Evolutionary conservation across 2,113 vertebrate genomes (phyloP).

Genomic region (Pterocles burchelli): DNA sequence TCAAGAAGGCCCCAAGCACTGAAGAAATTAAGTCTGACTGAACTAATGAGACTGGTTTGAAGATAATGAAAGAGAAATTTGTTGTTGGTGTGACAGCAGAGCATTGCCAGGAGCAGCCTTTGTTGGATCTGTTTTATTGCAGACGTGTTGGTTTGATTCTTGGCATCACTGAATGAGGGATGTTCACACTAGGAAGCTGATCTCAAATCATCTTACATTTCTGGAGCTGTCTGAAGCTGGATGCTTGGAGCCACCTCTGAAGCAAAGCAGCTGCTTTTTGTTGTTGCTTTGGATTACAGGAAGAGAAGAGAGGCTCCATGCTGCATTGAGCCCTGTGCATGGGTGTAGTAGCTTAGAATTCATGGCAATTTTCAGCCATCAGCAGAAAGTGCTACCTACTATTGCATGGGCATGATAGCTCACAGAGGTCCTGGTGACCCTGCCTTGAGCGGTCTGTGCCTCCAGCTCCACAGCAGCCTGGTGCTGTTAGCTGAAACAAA

Average conservation of each 20-base stretch:
- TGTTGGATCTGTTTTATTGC: conserved; percentile 33
- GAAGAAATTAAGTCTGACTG: conserved; percentile 19
- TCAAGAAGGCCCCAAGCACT: conserved; percentile 20
- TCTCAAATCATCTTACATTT: conserved; percentile 18
- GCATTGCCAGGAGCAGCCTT: not conserved
- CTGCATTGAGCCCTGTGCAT: not conserved
- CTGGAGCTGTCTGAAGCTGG: conserved; percentile 24
- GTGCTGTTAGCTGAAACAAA: not conserved
- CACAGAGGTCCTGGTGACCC: not conserved
- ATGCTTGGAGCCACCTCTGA: conserved; percentile 1
- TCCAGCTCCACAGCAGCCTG: not conserved
- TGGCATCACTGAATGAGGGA: not conserved
- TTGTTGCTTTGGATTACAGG: not conserved
- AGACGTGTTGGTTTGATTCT: not conserved
- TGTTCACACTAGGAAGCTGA: conserved; percentile 22
- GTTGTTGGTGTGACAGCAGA: conserved; percentile 14
- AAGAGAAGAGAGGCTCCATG: not conserved
- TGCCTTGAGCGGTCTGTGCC: not conserved
- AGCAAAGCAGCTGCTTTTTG: conserved; percentile 26
- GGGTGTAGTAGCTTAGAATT: not conserved
- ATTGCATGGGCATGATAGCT: not conserved
- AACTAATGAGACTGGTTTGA: conserved; percentile 42
- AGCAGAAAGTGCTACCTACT: not conserved
- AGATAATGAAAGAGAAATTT: conserved; percentile 39
- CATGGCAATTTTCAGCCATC: not conserved